These are phyloP conservation scores for Gallinago paraguaiae DNA, from an alignment of 2,113 vertebrate genomes.

Conservation along the genomic window DNA sequence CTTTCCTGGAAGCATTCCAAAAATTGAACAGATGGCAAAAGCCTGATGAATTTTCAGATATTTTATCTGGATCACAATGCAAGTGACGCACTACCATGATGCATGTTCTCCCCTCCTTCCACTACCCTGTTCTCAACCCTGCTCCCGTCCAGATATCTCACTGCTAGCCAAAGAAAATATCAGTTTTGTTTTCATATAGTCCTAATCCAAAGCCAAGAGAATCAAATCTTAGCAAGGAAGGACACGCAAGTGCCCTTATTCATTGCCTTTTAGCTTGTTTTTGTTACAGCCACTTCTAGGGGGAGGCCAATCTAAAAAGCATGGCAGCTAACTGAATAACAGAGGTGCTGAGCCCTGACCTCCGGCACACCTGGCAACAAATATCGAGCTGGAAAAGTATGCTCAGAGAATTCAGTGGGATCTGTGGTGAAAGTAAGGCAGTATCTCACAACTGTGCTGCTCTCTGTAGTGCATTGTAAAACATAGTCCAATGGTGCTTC, in stretches of 20 bases:
- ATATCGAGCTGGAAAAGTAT: not conserved
- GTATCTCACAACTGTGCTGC: not conserved
- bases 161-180: not conserved
- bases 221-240: not conserved
- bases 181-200: not conserved
- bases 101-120: not conserved
- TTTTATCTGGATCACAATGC: not conserved
- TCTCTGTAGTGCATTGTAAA: not conserved
- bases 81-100: not conserved
- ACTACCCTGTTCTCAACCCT: not conserved
- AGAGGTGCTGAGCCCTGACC: not conserved
- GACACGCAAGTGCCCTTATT: not conserved
- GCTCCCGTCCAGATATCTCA: not conserved
- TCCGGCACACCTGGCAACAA: not conserved
- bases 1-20: not conserved
- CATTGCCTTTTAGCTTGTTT: constrained; percentile 5
- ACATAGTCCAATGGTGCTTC: not conserved
- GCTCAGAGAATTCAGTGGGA: not conserved
- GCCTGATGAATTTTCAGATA: not conserved
- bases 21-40: not conserved
- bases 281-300: not conserved
- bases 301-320: not conserved
- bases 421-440: not conserved
- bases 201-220: not conserved
- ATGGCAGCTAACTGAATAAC: not conserved